Percentiles rank a stretch among this genome's conserved stretches.
Evolutionary conservation across 35 echinoderm and acorn worm genomes (phyloP).

Genomic region (Stichopus chloronotus): DNA sequence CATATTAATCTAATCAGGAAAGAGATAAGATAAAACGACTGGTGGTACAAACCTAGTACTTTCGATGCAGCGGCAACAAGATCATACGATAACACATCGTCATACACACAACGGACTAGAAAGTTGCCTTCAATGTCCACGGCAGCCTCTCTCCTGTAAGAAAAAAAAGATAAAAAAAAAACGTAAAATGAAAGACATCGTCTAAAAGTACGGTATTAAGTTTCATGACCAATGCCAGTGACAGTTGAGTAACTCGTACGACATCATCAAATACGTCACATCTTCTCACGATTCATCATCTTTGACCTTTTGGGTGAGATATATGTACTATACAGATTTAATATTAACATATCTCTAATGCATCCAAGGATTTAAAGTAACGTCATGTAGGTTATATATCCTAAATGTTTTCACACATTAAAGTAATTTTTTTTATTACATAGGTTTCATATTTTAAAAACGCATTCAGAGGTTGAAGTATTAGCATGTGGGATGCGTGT

Average conservation of each 20-base stretch:
- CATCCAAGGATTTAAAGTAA: no score
- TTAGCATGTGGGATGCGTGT: no score
- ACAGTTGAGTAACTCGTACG: not conserved
- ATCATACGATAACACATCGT: conserved; percentile 90
- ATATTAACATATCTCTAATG: no score
- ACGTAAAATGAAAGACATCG: not conserved
- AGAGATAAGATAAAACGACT: not conserved
- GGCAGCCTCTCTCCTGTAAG: conserved; percentile 79
- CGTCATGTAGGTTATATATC: no score
- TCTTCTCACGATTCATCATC: no score
- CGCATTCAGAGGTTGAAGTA: no score
- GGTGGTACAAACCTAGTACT: conserved; percentile 74
- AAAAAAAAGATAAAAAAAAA: conserved; percentile 27
- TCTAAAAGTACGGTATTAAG: not conserved
- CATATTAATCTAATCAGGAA: not conserved
- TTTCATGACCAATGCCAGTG: not conserved
- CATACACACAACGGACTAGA: conserved; percentile 82
- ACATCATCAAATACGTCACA: not conserved
- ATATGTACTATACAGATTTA: not conserved
- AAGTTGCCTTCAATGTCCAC: conserved; percentile 90
- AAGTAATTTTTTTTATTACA: no score
- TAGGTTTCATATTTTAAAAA: no score
- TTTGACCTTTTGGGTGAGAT: not conserved
- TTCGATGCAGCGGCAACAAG: conserved; percentile 85
- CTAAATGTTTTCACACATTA: no score